Base-by-base conservation (phyloP, 1,140 invertebrate genomes). In the Euura saliciscinereae region DNA sequence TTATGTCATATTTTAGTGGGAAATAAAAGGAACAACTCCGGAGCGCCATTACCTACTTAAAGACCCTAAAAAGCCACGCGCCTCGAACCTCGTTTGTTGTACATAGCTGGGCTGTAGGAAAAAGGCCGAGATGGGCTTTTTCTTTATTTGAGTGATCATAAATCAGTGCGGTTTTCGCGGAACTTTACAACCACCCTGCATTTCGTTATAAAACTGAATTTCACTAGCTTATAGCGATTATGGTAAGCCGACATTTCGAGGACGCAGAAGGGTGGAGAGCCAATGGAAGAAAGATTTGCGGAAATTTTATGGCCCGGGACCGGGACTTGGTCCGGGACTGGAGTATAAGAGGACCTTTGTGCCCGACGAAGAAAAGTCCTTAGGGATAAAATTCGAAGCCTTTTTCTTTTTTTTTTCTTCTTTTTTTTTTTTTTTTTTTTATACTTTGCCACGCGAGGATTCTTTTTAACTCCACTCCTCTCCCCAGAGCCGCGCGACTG, bases 71-170 rank as follows among this genome's bases (percentile, higher is more conserved):
- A 59, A 8, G 10, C 3, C 13, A n/a, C 8, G 51, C 51, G 51
- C 51, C 51, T 59, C 13, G 13, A 59, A n/a, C 51, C 51, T 59
- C 51, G 51, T 4, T 59, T 59, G 51, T 59, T 59, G 51, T 59
- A 8, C 51, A 59, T 59, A 6, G 28, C 28, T 1, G 28, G 28
- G 0, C 51, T 59, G 6, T n/a, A 4, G 8, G 51, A 59, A 59
- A 59, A 59, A 59, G 51, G 8, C 13, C 51, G 51, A 8, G 51
- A n/a, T 59, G 13, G 13, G 13, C 10, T 59, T n/a, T 8, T 59
- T 59, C 51, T 59, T 59, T 59, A 59, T 59, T 59, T 59, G 51
- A 59, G 51, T 11, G 51, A 59, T n/a, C 51, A 11, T 59, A 59
- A 59, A 59, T 59, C 51, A 59, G 51, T 59, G 51, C 51, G 51